Evolutionary conservation across 2,888 invertebrate species (phyloP), one percentile per base, ranked within the genome.

Genomic region (Eristalinus sepulchralis): DNA sequence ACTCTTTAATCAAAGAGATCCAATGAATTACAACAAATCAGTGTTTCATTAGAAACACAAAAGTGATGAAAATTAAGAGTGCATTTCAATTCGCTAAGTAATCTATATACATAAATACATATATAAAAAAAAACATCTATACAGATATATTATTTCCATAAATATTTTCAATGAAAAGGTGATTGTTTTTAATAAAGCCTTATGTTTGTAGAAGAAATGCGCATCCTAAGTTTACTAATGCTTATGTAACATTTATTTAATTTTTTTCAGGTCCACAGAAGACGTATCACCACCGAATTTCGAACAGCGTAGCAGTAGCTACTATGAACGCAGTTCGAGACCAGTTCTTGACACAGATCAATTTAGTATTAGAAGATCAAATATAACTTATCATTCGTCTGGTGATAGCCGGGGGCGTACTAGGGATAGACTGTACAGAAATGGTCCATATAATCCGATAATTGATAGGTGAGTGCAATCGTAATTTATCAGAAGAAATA

Each of bases 231-330:
- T 75, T 66, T 33, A 68, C 60, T 78, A 60, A 79, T 72, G 82
- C 57, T 81, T 70, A 64, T 36, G 67, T 63, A 57, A 57, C 72
- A 55, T 82, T 70, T 34, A 55, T 84, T 81, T 68, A 17, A 8
- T 88, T 85, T 68, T 82, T 90, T 91, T 27, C 90, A 93, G 93
- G 92, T 93, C 93, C 91, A 92, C 93, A 90, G 93, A 93, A 90
- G 93, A 93, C 90, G 90, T 91, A 88, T 90, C 91, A 91, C 92
- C 93, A 91, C 92, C 92, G 90, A 92, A 91, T 89, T 92, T 92
- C 89, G 91, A 92, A 90, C 92, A 92, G 90, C 91, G 92, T 90
- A 92, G 92, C 88, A 90, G 90, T 90, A 90, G 89, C 90, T 92
- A 91, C 89, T 93, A 91, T 90, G 93, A 93, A 89, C 92, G 93